A percentile compares a stretch with the other conserved stretches of the same genome.
These are phyloP conservation scores for Reinhardtius hippoglossoides DNA, from an alignment of 2,113 vertebrate genomes.

Conservation along the genomic window DNA sequence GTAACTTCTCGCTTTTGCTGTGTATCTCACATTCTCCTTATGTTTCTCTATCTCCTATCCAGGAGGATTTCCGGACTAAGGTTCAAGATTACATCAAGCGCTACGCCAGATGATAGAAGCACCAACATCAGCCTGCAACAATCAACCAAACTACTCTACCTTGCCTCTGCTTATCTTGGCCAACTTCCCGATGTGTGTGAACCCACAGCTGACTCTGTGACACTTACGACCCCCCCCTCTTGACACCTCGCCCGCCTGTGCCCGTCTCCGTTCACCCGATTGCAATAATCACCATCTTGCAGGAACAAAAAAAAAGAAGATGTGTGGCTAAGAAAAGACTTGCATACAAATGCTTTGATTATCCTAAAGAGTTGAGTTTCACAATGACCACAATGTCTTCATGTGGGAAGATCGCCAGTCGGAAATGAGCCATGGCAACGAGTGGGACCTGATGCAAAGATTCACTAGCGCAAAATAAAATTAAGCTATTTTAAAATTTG, in stretches of 20 bases:
- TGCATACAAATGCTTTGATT: conserved; percentile 55
- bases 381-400: conserved; percentile 31
- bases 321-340: conserved; percentile 35
- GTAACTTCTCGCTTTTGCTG: background rate
- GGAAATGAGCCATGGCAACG: conserved; percentile 13
- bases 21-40: background rate
- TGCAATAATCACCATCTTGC: conserved; percentile 63
- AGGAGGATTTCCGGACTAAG: conserved; percentile 95
- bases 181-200: conserved; percentile 56
- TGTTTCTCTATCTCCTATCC: conserved; percentile 28
- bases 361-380: conserved; percentile 39
- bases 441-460: conserved; percentile 1
- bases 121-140: conserved; percentile 48
- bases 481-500: conserved; percentile 32
- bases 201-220: conserved; percentile 49
- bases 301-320: conserved; percentile 30
- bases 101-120: conserved; percentile 92
- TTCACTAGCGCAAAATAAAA: background rate
- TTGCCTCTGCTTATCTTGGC: conserved; percentile 69
- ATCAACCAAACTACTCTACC: conserved; percentile 70
- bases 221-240: background rate
- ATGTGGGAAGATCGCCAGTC: conserved; percentile 9
- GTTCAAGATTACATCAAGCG: conserved; percentile 96
- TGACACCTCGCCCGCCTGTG: conserved; percentile 4
- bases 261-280: conserved; percentile 27